These are phyloP conservation scores for Aporrectodea caliginosa DNA, from an alignment of 1,140 invertebrate genomes.

Conservation along the genomic window DNA sequence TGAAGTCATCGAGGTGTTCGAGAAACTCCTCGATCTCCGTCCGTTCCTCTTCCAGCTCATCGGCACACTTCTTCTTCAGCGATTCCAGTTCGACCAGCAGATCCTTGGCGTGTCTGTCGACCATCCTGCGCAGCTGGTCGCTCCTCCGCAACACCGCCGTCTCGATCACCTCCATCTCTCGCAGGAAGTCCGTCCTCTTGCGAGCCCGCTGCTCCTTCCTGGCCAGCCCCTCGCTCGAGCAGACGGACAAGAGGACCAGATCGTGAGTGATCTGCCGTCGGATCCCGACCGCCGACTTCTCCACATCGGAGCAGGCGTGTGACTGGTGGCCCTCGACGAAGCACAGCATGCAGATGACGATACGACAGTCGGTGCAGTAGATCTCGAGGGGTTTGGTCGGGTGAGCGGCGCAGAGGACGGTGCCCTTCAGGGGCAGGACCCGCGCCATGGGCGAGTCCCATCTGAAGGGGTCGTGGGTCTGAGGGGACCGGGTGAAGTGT, in stretches of 20 bases:
- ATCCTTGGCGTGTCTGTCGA: not conserved
- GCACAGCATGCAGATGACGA: not conserved
- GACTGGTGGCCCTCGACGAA: not conserved
- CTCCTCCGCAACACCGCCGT: not conserved
- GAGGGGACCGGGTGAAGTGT: too few species aligned
- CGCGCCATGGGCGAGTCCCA: too few species aligned
- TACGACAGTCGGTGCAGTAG: not conserved
- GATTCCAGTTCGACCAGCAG: not conserved
- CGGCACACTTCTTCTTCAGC: not conserved
- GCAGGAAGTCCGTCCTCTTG: not conserved
- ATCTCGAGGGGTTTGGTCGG: not conserved
- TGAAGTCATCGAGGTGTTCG: not conserved
- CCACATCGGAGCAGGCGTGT: not conserved
- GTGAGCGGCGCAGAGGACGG: too few species aligned
- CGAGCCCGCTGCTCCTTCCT: not conserved
- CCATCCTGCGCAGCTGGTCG: not conserved
- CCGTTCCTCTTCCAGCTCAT: not conserved
- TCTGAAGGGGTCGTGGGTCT: too few species aligned
- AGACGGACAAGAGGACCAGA: not conserved
- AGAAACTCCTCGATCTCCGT: not conserved
- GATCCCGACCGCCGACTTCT: not conserved
- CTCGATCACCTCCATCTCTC: not conserved
- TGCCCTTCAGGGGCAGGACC: too few species aligned
- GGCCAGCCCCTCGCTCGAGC: not conserved
- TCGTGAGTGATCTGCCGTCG: not conserved